A percentile compares a stretch with the other conserved stretches of the same genome.
phyloP scores from a whole-genome alignment of 2,888 invertebrate species.

The Axea sp. region DNA sequence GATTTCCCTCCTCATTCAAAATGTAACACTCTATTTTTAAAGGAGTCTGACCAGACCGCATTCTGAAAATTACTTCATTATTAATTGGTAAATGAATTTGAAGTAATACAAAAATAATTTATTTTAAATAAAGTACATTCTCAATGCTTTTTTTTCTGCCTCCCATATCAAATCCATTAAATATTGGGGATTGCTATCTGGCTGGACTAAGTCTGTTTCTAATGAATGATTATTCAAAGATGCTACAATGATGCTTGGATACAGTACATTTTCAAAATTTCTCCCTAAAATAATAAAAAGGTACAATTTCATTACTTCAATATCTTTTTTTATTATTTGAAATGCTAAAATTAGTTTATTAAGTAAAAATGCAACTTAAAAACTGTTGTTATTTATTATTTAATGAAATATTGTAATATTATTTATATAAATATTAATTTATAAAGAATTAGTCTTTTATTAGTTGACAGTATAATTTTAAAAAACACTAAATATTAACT shows the following conservation, averaged over 20 bases:
- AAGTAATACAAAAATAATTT: not conserved
- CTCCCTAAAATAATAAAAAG: slow-evolving; percentile 79
- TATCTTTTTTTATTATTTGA: not conserved
- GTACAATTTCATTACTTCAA: not conserved
- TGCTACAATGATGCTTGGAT: slow-evolving; percentile 82
- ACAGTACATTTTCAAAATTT: slow-evolving; percentile 82
- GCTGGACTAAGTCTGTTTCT: slow-evolving; percentile 84
- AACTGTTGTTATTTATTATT: too few relatives aligned
- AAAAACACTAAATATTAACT: too few relatives aligned
- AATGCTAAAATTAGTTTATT: too few relatives aligned
- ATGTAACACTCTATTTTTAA: slow-evolving; percentile 86
- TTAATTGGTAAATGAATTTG: not conserved
- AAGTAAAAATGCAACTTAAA: too few relatives aligned
- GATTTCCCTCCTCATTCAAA: slow-evolving; percentile 81
- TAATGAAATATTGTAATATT: too few relatives aligned
- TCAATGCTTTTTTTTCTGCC: slow-evolving; percentile 85
- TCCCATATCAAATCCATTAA: slow-evolving; percentile 90
- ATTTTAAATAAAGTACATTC: slow-evolving; percentile 80
- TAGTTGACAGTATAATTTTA: too few relatives aligned
- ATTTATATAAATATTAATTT: too few relatives aligned
- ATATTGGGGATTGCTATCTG: slow-evolving; percentile 83
- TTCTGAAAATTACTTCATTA: slow-evolving; percentile 77
- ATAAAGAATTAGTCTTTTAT: too few relatives aligned
- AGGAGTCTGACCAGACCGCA: slow-evolving; percentile 86
- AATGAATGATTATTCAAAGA: slow-evolving; percentile 84